Evolutionary conservation across 2,888 invertebrate genomes (phyloP).

Genomic region (Andrena camellia): DNA sequence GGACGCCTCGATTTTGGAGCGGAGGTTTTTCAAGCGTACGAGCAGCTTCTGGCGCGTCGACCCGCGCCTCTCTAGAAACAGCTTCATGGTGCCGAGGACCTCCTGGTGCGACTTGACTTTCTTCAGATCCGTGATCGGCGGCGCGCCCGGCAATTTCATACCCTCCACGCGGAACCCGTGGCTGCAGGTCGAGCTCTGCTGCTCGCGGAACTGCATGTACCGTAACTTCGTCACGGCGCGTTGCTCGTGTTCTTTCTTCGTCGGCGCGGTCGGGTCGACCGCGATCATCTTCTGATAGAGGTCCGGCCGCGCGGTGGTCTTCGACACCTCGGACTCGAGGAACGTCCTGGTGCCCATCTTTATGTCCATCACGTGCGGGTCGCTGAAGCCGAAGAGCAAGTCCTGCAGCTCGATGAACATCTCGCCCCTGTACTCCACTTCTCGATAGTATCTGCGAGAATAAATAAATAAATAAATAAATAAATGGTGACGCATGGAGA

Average conservation of each 20-base stretch:
- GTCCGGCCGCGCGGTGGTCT: conserved; percentile 93
- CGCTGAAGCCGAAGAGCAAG: conserved; percentile 94
- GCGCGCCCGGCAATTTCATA: conserved; percentile 93
- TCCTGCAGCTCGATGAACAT: conserved; percentile 98
- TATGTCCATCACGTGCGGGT: conserved; percentile 98
- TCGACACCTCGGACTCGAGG: conserved; percentile 97
- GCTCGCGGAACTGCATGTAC: conserved; percentile 98
- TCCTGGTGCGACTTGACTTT: conserved; percentile 93
- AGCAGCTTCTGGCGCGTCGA: conserved; percentile 90
- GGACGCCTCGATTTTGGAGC: conserved; percentile 92
- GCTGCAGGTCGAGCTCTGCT: conserved; percentile 95
- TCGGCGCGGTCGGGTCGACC: conserved; percentile 95
- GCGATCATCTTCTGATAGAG: conserved; percentile 98
- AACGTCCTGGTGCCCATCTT: conserved; percentile 99
- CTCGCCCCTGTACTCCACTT: conserved; percentile 92
- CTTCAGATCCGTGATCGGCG: conserved; percentile 95
- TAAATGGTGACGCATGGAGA: neutral
- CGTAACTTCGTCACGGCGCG: conserved; percentile 97
- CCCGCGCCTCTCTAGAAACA: conserved; percentile 90
- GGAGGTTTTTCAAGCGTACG: conserved; percentile 91
- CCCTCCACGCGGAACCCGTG: conserved; percentile 99
- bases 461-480: neutral
- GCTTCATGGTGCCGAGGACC: conserved; percentile 90
- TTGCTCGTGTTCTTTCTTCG: conserved; percentile 91
- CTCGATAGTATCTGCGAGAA: conserved; percentile 89